Evolutionary conservation across 2,797 vertebrate species (phyloP).

Genomic region (Paramormyrops hopkinsi): DNA sequence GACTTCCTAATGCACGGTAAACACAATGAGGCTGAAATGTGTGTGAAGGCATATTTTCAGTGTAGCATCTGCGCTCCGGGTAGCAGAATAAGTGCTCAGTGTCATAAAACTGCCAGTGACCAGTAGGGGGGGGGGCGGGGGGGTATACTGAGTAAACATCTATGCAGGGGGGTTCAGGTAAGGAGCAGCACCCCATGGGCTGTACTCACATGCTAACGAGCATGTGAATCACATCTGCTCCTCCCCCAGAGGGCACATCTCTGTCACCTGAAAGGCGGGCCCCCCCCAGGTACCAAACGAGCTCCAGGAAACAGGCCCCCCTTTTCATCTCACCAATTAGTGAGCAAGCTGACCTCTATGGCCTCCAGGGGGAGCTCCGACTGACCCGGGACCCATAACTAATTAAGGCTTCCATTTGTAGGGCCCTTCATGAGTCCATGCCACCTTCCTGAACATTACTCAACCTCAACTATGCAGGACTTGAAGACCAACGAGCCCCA

Average conservation of each 20-base stretch:
- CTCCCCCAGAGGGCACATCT: conserved; percentile 76
- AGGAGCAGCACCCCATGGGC: conserved; percentile 67
- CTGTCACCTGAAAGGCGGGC: conserved; percentile 93
- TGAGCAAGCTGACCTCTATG: conserved; percentile 70
- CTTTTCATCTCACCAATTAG: conserved; percentile 80
- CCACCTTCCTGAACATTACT: background rate
- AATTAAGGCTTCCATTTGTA: conserved; percentile 49
- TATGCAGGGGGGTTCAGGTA: conserved; percentile 78
- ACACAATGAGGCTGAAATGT: conserved; percentile 71
- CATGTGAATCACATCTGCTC: conserved; percentile 87
- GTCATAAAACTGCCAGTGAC: conserved; percentile 77
- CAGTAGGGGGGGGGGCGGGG: conserved; percentile 66
- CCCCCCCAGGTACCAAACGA: conserved; percentile 94
- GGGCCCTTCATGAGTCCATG: background rate
- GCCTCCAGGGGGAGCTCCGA: conserved; percentile 54
- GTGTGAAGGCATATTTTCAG: conserved; percentile 75
- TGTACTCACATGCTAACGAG: conserved; percentile 90
- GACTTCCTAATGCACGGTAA: conserved; percentile 68
- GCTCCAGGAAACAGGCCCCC: conserved; percentile 84
- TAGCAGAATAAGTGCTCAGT: conserved; percentile 69
- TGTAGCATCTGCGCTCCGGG: conserved; percentile 76
- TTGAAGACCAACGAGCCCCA: background rate
- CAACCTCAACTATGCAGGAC: too few relatives aligned
- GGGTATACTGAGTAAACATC: conserved; percentile 68
- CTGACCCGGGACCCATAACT: conserved; percentile 64